Base-by-base conservation (phyloP, 2,113 vertebrate genomes). In the Riparia riparia region DNA sequence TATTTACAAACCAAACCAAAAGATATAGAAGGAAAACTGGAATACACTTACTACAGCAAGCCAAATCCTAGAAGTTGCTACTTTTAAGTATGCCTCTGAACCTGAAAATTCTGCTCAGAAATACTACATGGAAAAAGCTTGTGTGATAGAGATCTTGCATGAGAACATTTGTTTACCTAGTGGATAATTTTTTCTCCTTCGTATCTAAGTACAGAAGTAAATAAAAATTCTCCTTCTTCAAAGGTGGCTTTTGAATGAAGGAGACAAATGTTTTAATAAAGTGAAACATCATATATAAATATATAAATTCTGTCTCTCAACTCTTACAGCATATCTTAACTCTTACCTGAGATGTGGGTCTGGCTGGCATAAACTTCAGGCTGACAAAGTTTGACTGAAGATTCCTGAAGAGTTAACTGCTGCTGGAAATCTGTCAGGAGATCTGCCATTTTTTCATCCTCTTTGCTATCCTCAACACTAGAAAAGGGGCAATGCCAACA, bases 391-490 rank as follows among this genome's bases (percentile, higher is more conserved):
- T 99, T 99, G 96, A 98, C 98, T 94, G 98, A 97, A 50, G 98
- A 97, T 83, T 98, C 98, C 97, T 99, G 99, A 93, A 99, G 97
- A 24, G 97, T 98, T 89, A 99, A 98, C 91, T 99, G 98, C 90
- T 99, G 99, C 87, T 99, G 99, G 96, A 99, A 99, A 97, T 98
- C 99, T 0, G 98, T 92, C 82, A 99, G 96, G 26, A 99, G 98
- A 96, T 99, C 99, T 69, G 98, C 98, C 82, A 99, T 98, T 94
- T 99, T 99, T 77, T 98, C 96, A 47, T 99, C 98, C 13, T 97
- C 98, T 54, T 98, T 98, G n/a, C 76, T 98, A 86, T 99, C 98
- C 84, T 98, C 98, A 68, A 98, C 97, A 93, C 99, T 99, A 95
- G 51, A 94, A 56, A 94, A 81, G 45, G 11, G 37, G 20, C 31